These are phyloP conservation scores for Monoplex corrugatus DNA, from an alignment of 2,888 invertebrate genomes.

Conservation along the genomic window DNA sequence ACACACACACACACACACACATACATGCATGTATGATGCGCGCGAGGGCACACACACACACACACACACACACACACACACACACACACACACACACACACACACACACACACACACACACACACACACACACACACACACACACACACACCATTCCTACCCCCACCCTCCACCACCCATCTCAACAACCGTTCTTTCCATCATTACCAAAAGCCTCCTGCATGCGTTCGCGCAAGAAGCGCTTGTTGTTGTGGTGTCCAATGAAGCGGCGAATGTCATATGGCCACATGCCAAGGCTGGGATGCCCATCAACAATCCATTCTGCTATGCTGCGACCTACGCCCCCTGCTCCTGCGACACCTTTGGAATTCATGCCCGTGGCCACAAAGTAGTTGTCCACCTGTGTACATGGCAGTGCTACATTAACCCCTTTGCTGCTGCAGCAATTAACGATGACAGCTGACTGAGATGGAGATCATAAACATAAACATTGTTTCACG, in stretches of 20 bases:
- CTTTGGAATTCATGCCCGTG: slow-evolving; percentile 97
- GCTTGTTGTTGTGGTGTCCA: slow-evolving; percentile 95
- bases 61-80: neutral
- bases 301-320: slow-evolving; percentile 91
- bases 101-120: neutral
- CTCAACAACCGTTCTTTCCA: neutral
- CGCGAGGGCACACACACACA: neutral
- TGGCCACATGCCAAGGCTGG: slow-evolving; percentile 92
- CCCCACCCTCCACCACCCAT: neutral
- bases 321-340: slow-evolving; percentile 95
- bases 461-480: too few species aligned
- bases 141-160: neutral
- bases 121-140: neutral
- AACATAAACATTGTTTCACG: too few species aligned
- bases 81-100: too few species aligned
- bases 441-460: too few species aligned
- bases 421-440: too few species aligned
- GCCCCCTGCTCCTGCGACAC: slow-evolving; percentile 97
- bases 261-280: slow-evolving; percentile 89
- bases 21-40: neutral
- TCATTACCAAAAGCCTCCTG: slow-evolving; percentile 93
- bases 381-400: slow-evolving; percentile 94
- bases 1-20: neutral
- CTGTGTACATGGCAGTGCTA: too few species aligned
- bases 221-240: slow-evolving; percentile 94